Evolutionary conservation across 2,113 vertebrate genomes (phyloP), one percentile per base, ranked within the genome.

Genomic region (Sebastes schlegelii): DNA sequence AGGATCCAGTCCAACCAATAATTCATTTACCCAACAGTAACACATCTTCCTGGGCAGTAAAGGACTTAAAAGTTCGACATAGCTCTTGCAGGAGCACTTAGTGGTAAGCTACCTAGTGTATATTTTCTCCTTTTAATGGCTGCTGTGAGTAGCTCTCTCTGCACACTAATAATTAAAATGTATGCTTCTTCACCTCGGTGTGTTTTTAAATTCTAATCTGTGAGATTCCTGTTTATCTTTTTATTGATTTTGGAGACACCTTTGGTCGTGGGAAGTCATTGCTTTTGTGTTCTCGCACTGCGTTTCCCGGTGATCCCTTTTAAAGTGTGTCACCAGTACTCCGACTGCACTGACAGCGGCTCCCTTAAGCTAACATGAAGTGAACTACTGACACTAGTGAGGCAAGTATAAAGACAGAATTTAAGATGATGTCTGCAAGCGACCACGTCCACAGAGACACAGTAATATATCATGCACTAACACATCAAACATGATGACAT

Each of bases 11-110:
- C 51, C 63, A 83, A 84, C 91, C 90, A 92, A 91, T 93, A 89
- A 93, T 90, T 93, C 77, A 92, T 91, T 93, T 87, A 88, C 74
- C 42, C 57, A 89, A 90, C 82, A 85, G 86, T 82, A 83, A 86
- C 87, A 88, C 83, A 81, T 89, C 89, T 92, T 90, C 86, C 82
- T 79, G 79, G 86, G 83, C 85, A 89, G 88, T 90, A 85, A 92
- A 92, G 77, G 82, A 90, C 89, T 91, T 88, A 72, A 83, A 91
- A 86, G 88, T 92, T 88, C 80, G 71, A 87, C 85, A 82, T 81
- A 74, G 84, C 82, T 88, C 82, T 87, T 83, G 82, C 84, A 85
- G 82, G 85, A 86, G 88, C 88, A 91, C 89, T 91, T 91, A 90
- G 82, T 60, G 63, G 80, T 85, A 83, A 89, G 84, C 79, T 83